Evolutionary conservation across 1,140 invertebrate species (phyloP), one percentile per base, ranked within the genome.

Genomic region (Oscheius sp.): DNA sequence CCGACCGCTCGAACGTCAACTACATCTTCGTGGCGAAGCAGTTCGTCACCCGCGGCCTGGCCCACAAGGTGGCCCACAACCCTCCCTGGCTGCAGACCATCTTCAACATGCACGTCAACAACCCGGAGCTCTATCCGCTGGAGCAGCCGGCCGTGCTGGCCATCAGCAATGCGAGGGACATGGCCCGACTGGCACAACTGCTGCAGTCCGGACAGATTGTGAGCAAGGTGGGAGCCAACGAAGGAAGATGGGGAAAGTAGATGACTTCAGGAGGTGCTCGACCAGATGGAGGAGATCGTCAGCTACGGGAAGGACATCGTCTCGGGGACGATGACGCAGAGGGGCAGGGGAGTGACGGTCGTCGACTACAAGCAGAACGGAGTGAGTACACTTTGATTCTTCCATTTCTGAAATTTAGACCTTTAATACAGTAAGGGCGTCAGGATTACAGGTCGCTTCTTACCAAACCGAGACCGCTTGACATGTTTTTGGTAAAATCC

Each of bases 21-120:
- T 71, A 71, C 29, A 7, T 74, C 13, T 68, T 70, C 65, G 38
- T 71, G n/a, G n/a, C 72, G 29, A 71, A 72, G 65, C 62, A 71
- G 31, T 71, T 31, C 31, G 4, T 71, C 10, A 71, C 68, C 7
- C n/a, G 31, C 23, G 62, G 65, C 18, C 29, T 70, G 26, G 26
- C 28, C 10, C 59, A 52, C n/a, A 71, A 71, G 28, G 65, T 71
- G 29, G 65, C 68, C 20, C 29, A 42, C 18, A 71, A 71, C 38
- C 68, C 68, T 7, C 34, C 68, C 10, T 71, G 68, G 68, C 66
- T 71, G 28, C 68, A 71, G 68, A 70, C 68, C 23, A 38, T 71
- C 31, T 71, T 71, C 34, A 74, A 74, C 23, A n/a, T 68, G 15
- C 36, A 59, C 23, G 45, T 73, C 32, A 73, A 73, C 46, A 73